phyloP scores from a whole-genome alignment of 2,113 vertebrate genomes.

The Bolborhynchus lineola region DNA sequence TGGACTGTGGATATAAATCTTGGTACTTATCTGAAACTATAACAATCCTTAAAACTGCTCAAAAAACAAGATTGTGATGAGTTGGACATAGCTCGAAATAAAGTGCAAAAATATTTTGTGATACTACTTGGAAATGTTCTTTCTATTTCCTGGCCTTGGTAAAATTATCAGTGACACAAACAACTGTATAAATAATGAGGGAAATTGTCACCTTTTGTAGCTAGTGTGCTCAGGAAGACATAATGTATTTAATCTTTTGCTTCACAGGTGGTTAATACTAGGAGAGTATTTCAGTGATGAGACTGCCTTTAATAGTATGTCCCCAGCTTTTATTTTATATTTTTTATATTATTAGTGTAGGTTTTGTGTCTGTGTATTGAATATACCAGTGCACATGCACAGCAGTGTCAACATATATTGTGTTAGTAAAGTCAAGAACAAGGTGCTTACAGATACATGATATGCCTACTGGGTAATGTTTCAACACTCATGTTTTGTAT shows the following conservation, averaged over 20 bases:
- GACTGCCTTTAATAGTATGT: not conserved
- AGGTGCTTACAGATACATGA: not conserved
- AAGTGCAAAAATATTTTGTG: not conserved
- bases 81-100: not conserved
- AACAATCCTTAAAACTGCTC: not conserved
- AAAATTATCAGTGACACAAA: not conserved
- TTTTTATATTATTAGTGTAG: not conserved
- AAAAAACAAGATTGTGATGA: not conserved
- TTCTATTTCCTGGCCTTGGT: not conserved
- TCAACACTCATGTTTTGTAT: not conserved
- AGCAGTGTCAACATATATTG: not conserved
- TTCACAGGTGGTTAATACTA: not conserved
- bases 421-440: not conserved
- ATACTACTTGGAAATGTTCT: not conserved
- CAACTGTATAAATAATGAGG: not conserved
- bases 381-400: not conserved
- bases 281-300: not conserved
- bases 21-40: not conserved
- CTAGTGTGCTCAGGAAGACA: not conserved
- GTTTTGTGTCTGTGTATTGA: not conserved
- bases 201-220: not conserved
- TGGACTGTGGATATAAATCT: not conserved
- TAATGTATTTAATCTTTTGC: slow-evolving; percentile 1
- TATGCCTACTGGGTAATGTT: not conserved
- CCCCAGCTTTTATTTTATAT: not conserved